Percentiles rank a stretch among this genome's conserved stretches.
Evolutionary conservation across 92 coral and sea anemone species (phyloP).

Genomic region (Parazoanthus darwini): DNA sequence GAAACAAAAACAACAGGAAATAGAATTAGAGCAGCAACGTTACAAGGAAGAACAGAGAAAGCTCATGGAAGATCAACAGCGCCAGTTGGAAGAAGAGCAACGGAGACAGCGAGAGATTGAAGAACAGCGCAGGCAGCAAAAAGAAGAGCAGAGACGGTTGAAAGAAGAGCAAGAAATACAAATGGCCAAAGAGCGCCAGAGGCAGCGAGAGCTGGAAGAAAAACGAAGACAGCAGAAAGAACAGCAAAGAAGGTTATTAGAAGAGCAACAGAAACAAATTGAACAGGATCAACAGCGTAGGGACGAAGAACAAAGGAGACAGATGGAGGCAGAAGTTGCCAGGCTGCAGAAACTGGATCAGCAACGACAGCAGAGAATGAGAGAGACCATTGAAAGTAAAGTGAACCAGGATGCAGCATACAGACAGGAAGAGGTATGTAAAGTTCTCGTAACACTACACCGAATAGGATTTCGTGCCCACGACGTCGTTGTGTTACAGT

Average conservation of each 20-base stretch:
- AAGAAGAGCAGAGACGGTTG: conserved; percentile 33
- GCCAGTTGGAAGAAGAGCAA: conserved; percentile 19
- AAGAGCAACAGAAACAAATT: conserved; percentile 40
- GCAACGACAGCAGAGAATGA: neutral
- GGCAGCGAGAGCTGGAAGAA: conserved; percentile 23
- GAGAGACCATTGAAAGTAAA: neutral
- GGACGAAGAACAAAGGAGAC: conserved; percentile 32
- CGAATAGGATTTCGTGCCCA: too few species aligned
- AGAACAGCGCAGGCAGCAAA: conserved; percentile 38
- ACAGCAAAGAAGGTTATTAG: conserved; percentile 28
- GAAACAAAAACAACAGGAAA: conserved; percentile 39
- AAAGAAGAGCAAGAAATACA: conserved; percentile 38
- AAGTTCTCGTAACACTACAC: neutral
- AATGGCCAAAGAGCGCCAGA: neutral
- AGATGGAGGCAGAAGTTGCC: conserved; percentile 21
- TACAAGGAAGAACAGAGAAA: conserved; percentile 10
- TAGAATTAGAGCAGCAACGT: conserved; percentile 11
- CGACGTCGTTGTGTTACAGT: too few species aligned
- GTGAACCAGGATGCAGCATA: neutral
- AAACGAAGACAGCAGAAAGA: conserved; percentile 30
- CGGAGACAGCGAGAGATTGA: conserved; percentile 28
- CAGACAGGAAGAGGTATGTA: neutral
- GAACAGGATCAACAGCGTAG: conserved; percentile 36
- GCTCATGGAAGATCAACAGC: conserved; percentile 14
- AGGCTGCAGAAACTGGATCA: conserved; percentile 27